Evolutionary conservation across 2,797 vertebrate genomes (phyloP).

Genomic region (Cetoscarus ocellatus): DNA sequence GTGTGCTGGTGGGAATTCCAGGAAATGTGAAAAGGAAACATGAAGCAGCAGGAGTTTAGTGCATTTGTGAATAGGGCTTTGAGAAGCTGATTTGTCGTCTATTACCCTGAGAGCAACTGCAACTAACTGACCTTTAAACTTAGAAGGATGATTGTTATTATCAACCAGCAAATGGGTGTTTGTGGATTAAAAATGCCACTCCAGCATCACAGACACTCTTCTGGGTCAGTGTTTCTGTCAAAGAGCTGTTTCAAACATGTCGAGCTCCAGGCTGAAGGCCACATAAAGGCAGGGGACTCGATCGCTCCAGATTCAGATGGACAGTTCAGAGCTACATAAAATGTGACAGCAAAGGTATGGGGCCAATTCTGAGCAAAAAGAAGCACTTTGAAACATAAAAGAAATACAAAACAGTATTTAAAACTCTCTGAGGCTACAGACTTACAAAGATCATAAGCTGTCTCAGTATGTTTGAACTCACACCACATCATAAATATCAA

Average conservation of each 20-base stretch:
- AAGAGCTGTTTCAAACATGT: conserved; percentile 37
- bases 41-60: too few relatives aligned
- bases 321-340: conserved; percentile 24
- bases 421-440: conserved; percentile 2
- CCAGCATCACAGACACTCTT: not conserved
- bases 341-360: conserved; percentile 18
- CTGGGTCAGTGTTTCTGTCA: conserved; percentile 4
- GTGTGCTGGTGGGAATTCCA: too few relatives aligned
- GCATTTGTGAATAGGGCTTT: too few relatives aligned
- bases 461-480: conserved; percentile 12
- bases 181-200: too few relatives aligned
- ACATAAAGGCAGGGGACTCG: conserved; percentile 37
- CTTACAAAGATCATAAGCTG: not conserved
- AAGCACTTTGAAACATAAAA: conserved; percentile 28
- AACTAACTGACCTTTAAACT: not conserved
- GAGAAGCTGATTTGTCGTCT: too few relatives aligned
- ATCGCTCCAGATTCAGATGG: conserved; percentile 28
- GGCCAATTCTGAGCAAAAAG: conserved; percentile 18
- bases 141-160: too few relatives aligned
- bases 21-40: too few relatives aligned
- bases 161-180: too few relatives aligned
- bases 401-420: not conserved
- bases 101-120: conserved; percentile 15
- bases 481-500: conserved; percentile 9
- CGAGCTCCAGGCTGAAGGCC: conserved; percentile 58